phyloP scores from a whole-genome alignment of 2,113 vertebrate genomes.

The Gallinago undulata region DNA sequence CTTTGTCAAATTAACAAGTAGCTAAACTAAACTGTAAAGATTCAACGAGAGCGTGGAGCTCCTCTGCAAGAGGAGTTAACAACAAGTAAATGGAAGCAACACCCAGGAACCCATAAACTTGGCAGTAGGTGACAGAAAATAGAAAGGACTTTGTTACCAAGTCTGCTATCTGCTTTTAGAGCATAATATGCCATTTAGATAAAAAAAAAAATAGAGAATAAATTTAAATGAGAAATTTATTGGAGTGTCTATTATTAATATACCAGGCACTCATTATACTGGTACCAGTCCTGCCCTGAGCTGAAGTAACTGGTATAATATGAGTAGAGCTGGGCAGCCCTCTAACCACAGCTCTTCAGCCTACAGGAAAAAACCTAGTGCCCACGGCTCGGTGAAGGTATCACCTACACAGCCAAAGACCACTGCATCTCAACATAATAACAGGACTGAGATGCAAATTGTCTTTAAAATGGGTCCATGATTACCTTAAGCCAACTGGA shows the following conservation, averaged over 20 bases:
- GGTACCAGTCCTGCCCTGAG: background rate
- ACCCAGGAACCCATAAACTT: background rate
- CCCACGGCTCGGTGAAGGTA: background rate
- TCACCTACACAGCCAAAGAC: background rate
- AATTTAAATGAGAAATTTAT: background rate
- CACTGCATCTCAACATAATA: background rate
- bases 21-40: background rate
- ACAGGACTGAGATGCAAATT: background rate
- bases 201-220: background rate
- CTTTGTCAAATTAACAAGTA: background rate
- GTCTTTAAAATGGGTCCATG: background rate
- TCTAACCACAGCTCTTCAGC: background rate
- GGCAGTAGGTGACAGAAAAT: conserved; percentile 6
- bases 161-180: background rate
- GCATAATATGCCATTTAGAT: background rate
- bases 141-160: background rate
- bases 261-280: background rate
- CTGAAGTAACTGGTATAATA: background rate
- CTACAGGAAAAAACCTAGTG: background rate
- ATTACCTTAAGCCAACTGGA: background rate
- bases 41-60: background rate
- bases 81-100: background rate
- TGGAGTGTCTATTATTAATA: background rate
- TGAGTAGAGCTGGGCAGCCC: background rate
- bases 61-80: background rate